Base-by-base conservation (phyloP, 2,113 vertebrate species). In the Procapra przewalskii region DNA sequence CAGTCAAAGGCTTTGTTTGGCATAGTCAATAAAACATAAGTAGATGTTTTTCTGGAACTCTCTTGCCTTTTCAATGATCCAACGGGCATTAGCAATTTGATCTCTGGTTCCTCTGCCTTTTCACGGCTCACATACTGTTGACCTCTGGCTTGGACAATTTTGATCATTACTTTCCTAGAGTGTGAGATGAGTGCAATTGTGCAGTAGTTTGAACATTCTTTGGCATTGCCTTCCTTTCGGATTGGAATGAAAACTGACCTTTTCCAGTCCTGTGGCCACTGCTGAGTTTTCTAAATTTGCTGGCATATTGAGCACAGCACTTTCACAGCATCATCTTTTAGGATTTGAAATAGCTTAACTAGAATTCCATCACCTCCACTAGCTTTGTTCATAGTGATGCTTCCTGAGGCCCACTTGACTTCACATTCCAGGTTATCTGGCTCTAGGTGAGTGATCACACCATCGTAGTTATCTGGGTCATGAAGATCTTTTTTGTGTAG, bases 81-180 rank as follows among this genome's bases (percentile, higher is more conserved):
- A 36, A 0, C 0, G 4, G 17, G 21, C 36, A n/a, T 71, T 71
- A 9, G n/a, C 4, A 71, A 36, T 71, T 36, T 71, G 64, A 11
- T 36, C 64, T 71, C 64, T 71, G 64, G 9, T 71, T 71, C 64
- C 64, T 71, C 64, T 71, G 8, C 64, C n/a, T 71, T 71, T 71
- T 36, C 64, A 36, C 9, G 10, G n/a, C n/a, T 71, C 64, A 71
- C 1, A 2, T 71, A 71, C n/a, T 5, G 1, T 71, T 71, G n/a
- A 71, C 21, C 9, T 21, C n/a, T 71, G 64, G 4, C 64, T 71
- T 71, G 64, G 17, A 71, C 17, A 36, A 12, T 71, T 67, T 36
- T 67, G 64, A 67, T 36, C n/a, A 21, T 67, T 67, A 67, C 64
- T 67, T 36, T 67, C 33, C 64, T 67, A 21, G n/a, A 11, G 64